Base-by-base conservation (phyloP, 1,140 invertebrate species). In the Polypedilum pembai region DNA sequence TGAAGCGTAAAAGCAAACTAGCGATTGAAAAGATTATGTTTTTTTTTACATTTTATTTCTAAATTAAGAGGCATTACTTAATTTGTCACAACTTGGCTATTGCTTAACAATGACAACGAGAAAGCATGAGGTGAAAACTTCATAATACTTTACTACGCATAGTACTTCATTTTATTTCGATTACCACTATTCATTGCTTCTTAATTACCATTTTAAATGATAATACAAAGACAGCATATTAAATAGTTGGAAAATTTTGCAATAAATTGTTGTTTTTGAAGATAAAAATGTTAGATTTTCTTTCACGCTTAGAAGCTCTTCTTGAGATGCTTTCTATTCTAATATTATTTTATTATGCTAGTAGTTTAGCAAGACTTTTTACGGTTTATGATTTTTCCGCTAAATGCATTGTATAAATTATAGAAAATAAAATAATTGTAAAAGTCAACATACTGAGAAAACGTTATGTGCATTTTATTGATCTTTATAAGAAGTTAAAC, bases 361-460 rank as follows among this genome's bases (percentile, higher is more conserved):
- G 24, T 33, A 3, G 24, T 33, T 33, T 33, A 33, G 24, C 24
- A 33, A 33, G 45, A n/a, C 45, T 56, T n/a, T 56, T 56, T 56
- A 56, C 45, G 45, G 45, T 56, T 56, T n/a, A 56, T 56, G 15
- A 56, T 56, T 56, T 56, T 56, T 56, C 45, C 45, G 45, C 45
- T 56, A 56, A 56, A 56, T 56, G 45, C 45, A 56, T 56, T 45
- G 41, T 33, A 33, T 33, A 45, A 15, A 45, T 45, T 56, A 56
- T 56, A n/a, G 15, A 56, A 56, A 12, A 15, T 45, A 45, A 45
- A 45, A 45, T 4, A 45, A 45, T 45, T 56, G 4, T n/a, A 56
- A 45, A 45, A 12, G 45, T 56, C 12, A n/a, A 1, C 12, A 56
- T n/a, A 12, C 10, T 56, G 45, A 12, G 15, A 56, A 56, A 12